These are phyloP conservation scores for Taurulus bubalis DNA, from an alignment of 2,113 vertebrate genomes.

Conservation along the genomic window DNA sequence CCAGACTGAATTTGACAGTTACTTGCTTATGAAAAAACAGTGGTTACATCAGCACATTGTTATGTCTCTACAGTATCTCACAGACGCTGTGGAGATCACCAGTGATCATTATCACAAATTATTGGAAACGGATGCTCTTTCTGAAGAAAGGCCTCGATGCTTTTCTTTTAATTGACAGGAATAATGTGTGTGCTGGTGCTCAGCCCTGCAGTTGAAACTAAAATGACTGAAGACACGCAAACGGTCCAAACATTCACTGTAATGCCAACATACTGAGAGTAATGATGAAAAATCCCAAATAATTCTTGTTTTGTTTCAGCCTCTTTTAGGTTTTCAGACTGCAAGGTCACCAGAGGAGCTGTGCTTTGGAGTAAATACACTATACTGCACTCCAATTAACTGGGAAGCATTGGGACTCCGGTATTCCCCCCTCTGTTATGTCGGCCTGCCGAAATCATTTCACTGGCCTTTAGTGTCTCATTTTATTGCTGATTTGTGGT, in stretches of 20 bases:
- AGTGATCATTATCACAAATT: conserved; percentile 44
- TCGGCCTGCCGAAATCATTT: conserved; percentile 71
- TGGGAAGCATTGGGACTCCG: conserved; percentile 74
- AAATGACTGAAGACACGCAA: conserved; percentile 38
- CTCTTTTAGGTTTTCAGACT: conserved; percentile 56
- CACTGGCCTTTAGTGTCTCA: conserved; percentile 70
- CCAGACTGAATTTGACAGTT: conserved; percentile 1
- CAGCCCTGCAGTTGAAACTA: conserved; percentile 17
- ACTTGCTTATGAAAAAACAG: conserved; percentile 18
- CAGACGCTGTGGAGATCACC: background rate
- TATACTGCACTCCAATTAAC: conserved; percentile 76
- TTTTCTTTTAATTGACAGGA: conserved; percentile 59
- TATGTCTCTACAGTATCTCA: conserved; percentile 11
- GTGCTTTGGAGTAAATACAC: conserved; percentile 60
- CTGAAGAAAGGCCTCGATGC: conserved; percentile 27
- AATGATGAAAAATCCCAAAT: conserved; percentile 48
- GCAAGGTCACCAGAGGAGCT: conserved; percentile 71
- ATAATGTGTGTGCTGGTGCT: conserved; percentile 38
- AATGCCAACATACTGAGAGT: conserved; percentile 46
- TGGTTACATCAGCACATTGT: conserved; percentile 15
- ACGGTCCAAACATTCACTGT: conserved; percentile 45
- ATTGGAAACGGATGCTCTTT: conserved; percentile 29
- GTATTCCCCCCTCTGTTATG: conserved; percentile 77
- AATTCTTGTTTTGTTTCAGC: conserved; percentile 20
- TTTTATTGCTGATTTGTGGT: conserved; percentile 65